These are phyloP conservation scores for Paramuricea clavata DNA, from an alignment of 92 coral and sea anemone genomes.

Conservation along the genomic window DNA sequence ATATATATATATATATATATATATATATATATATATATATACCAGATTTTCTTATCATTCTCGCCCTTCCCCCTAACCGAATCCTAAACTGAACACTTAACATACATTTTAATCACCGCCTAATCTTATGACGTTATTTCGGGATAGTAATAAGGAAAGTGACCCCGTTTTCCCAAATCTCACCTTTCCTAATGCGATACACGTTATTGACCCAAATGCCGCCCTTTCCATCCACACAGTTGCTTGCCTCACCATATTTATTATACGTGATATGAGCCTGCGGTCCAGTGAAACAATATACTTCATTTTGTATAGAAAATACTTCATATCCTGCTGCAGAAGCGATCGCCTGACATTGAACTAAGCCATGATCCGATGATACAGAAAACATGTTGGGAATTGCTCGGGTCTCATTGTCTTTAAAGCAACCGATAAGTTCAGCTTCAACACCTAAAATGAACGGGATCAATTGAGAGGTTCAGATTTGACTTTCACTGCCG, in stretches of 20 bases:
- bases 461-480: no score
- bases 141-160: no score
- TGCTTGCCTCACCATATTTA: slow-evolving; percentile 37
- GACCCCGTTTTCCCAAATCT: not conserved
- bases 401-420: not conserved
- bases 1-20: no score
- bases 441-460: not conserved
- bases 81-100: no score
- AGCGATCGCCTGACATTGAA: not conserved
- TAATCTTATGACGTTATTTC: no score
- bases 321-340: not conserved
- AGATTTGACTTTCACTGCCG: no score
- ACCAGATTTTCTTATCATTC: no score
- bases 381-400: not conserved
- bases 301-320: not conserved
- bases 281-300: slow-evolving; percentile 64
- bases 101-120: no score
- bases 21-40: no score
- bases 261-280: slow-evolving; percentile 54
- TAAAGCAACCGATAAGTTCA: not conserved
- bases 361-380: not conserved
- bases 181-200: slow-evolving; percentile 26
- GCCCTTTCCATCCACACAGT: slow-evolving; percentile 53
- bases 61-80: no score
- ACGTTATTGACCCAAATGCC: slow-evolving; percentile 47